Evolutionary conservation across 2,113 vertebrate species (phyloP), one percentile per base, ranked within the genome.

Genomic region (Pomatorhinus ruficollis): DNA sequence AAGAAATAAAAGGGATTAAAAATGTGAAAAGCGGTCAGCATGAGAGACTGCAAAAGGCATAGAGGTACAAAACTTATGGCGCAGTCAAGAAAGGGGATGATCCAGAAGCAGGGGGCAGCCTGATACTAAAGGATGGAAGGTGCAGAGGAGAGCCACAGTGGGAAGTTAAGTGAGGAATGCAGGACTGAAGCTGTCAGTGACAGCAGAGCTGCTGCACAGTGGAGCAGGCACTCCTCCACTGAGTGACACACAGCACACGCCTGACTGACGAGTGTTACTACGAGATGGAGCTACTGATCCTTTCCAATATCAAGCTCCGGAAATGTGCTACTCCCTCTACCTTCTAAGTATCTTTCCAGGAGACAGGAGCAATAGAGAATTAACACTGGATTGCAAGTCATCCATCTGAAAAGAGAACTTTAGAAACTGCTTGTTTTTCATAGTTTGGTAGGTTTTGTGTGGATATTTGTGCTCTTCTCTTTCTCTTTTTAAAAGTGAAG

Each of bases 221-320:
- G 15, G 49, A 95, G 94, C 82, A 49, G 53, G 57, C 63, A 83
- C 81, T 96, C 81, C 92, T 91, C 81, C 83, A 49, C 82, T 23
- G 44, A 89, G 88, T 85, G 87, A 89, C 88, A 94, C 86, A 81
- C 44, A 90, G 90, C 78, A 94, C 84, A 87, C 0, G 5, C 69
- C 75, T 90, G 95, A 90, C 66, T 85, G 90, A 76, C 20, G 70
- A 33, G 88, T 85, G 83, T 88, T 95, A 94, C 85, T 88, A 93
- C 4, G 66, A 87, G 79, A 88, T 42, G 79, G 63, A 95, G 82
- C 53, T 94, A 53, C 76, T 93, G 57, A 94, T 90, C 88, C 75
- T 83, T 90, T 91, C 82, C 82, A 74, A 77, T 28, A 69, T 37
- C 53, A n/a, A 72, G 44, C 71, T 72, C 66, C 0, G 0, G 76